Evolutionary conservation across 2,113 vertebrate genomes (phyloP).

Genomic region (Seriola quinqueradiata): DNA sequence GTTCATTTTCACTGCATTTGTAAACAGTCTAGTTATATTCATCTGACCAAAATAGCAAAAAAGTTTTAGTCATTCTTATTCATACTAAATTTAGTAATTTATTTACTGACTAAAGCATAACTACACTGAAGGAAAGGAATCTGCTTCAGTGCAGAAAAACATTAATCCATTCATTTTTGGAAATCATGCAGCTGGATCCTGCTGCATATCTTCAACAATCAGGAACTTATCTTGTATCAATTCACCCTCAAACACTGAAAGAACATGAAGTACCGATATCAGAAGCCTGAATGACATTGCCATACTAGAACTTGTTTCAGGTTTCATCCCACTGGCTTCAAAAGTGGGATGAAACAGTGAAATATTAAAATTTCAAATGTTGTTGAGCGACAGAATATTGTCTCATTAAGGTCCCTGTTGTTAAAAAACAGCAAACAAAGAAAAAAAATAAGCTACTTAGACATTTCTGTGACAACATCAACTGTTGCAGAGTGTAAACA

Average conservation of each 20-base stretch:
- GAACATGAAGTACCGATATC: neutral
- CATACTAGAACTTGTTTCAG: neutral
- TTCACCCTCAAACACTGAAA: neutral
- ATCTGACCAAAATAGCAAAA: constrained; percentile 19
- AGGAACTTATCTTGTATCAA: neutral
- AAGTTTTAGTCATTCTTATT: neutral
- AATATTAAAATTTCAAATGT: constrained; percentile 14
- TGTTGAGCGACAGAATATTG: neutral
- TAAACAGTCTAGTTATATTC: constrained; percentile 31
- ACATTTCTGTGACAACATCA: neutral
- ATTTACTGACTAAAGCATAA: neutral
- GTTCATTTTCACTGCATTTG: constrained; percentile 41
- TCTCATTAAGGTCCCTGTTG: neutral
- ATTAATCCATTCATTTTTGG: neutral
- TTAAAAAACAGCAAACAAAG: neutral
- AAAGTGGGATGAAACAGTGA: neutral
- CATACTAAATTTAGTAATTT: neutral
- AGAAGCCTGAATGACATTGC: neutral
- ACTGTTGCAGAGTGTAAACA: neutral
- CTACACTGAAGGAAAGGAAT: neutral
- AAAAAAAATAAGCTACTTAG: neutral
- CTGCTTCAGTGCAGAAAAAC: neutral
- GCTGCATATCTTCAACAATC: neutral
- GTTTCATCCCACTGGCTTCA: neutral
- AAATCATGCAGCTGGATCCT: neutral